Evolutionary conservation across 2,888 invertebrate genomes (phyloP).

Genomic region (Amphipyra berbera): DNA sequence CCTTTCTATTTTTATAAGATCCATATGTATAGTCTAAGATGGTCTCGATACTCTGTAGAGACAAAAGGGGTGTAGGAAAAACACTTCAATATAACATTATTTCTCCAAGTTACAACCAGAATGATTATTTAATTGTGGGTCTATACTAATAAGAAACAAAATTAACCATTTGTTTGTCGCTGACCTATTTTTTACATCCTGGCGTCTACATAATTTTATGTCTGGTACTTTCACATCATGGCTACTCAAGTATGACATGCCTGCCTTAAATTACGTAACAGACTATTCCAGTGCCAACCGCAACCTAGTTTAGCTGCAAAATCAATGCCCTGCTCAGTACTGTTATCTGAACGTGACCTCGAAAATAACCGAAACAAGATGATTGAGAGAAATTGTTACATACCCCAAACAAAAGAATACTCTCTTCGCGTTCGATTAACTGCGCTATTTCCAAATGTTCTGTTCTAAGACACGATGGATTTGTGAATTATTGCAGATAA

Average conservation of each 20-base stretch:
- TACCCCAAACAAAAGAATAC: slow-evolving; percentile 46
- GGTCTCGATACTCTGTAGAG: too few species aligned
- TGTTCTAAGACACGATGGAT: slow-evolving; percentile 12
- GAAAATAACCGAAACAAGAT: slow-evolving; percentile 62
- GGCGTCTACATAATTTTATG: background rate
- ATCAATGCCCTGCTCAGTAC: slow-evolving; percentile 55
- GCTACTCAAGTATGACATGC: slow-evolving; percentile 51
- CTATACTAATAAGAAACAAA: background rate
- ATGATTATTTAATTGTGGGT: too few species aligned
- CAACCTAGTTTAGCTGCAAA: slow-evolving; percentile 55
- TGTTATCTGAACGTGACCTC: slow-evolving; percentile 65
- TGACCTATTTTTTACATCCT: slow-evolving; percentile 11
- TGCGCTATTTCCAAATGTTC: slow-evolving; percentile 15
- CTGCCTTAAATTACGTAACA: slow-evolving; percentile 56
- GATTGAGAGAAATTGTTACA: slow-evolving; percentile 56
- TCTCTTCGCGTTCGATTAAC: slow-evolving; percentile 15
- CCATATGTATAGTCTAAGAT: too few species aligned
- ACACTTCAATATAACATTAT: too few species aligned
- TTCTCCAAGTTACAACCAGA: too few species aligned
- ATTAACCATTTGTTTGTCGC: background rate
- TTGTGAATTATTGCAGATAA: slow-evolving; percentile 3
- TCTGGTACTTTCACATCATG: slow-evolving; percentile 16
- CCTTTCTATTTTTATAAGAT: too few species aligned
- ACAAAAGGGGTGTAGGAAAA: too few species aligned
- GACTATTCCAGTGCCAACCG: slow-evolving; percentile 42